phyloP scores from a whole-genome alignment of 2,113 vertebrate genomes.

The Muntiacus reevesi region DNA sequence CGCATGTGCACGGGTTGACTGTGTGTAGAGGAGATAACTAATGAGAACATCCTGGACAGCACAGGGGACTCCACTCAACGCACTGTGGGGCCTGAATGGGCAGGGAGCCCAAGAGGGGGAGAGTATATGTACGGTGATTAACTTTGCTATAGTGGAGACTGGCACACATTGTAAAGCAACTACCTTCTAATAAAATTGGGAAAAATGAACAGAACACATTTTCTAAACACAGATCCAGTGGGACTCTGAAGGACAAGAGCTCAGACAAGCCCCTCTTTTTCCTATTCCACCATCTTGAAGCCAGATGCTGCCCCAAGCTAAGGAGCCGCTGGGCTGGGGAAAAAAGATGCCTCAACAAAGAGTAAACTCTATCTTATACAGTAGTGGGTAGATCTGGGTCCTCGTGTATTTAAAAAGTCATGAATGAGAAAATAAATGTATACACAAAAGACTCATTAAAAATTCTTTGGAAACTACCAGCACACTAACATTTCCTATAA shows the following conservation, averaged over 20 bases:
- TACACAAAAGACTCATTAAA: neutral
- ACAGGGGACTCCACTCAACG: neutral
- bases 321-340: neutral
- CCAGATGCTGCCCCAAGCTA: accelerated
- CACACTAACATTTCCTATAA: neutral
- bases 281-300: neutral
- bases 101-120: neutral
- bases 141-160: neutral
- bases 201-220: neutral
- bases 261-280: neutral
- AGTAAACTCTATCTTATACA: neutral
- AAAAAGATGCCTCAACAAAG: neutral
- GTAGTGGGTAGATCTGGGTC: neutral
- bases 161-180: neutral
- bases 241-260: neutral
- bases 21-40: neutral
- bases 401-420: neutral
- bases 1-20: too few relatives aligned
- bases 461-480: neutral
- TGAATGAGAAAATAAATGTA: neutral
- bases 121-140: neutral
- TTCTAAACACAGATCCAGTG: neutral
- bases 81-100: neutral
- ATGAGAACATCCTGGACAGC: neutral
- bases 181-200: neutral